Evolutionary conservation across 2,797 vertebrate species (phyloP), one percentile per base, ranked within the genome.

Genomic region (Argya squamiceps): DNA sequence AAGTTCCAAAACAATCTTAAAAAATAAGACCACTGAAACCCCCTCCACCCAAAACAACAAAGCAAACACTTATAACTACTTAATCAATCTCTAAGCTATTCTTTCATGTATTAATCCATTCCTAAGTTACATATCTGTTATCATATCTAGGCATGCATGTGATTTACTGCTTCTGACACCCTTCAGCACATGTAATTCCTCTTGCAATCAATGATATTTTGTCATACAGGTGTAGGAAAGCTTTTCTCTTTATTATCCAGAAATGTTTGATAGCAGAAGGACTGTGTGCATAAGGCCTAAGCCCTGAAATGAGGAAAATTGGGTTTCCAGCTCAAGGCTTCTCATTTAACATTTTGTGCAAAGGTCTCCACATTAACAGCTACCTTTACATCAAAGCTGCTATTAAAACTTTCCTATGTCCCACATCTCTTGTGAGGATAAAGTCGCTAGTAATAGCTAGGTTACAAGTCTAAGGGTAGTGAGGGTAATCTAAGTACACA

Each of bases 371-470:
- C 64, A 46, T 71, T 84, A 32, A 55, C 32, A 82, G 20, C 13
- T 79, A 30, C 63, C 22, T 68, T 76, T 83, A 46, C 47, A 70
- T 82, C 60, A 88, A 89, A 90, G 21, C n/a, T 55, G 29, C 20
- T 37, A 27, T 53, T 55, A 46, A 93, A 82, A 69, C 29, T 39
- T 87, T 69, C n/a, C 11, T 21, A 13, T n/a, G 29, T 68, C 21
- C n/a, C 37, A 67, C 41, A 32, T 36, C 26, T 65, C 59, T 63
- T 49, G 11, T 47, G 41, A 85, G n/a, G 36, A 49, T 81, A 63
- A 78, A 94, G 39, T 55, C 76, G 62, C 52, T 56, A 41, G 39
- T 69, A 70, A 62, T 29, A 93, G 34, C 46, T 81, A 85, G 29
- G 36, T 87, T 75, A 76, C 68, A 90, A 55, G 53, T 68, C 73